Base-by-base conservation (phyloP, 2,113 vertebrate species). In the Polyodon spathula region DNA sequence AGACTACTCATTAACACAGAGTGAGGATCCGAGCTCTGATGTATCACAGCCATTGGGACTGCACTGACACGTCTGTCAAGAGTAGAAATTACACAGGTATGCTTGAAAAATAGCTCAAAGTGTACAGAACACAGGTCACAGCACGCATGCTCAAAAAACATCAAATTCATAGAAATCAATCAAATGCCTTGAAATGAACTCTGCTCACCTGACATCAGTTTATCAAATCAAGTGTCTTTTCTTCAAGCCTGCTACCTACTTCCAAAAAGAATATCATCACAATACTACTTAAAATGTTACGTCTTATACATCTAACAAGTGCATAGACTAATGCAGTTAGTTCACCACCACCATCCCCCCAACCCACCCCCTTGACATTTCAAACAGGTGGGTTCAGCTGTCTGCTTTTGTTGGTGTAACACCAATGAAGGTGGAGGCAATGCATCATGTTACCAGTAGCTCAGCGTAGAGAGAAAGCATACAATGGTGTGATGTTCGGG, bases 111-210 rank as follows among this genome's bases (percentile, higher is more conserved):
- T 50, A 14, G 11, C 46, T 50, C 46, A 14, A 50, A 50, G 46
- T 50, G 46, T 50, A 7, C n/a, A 7, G 46, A 50, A 2, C 27
- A 38, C 54, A 27, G 17, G 4, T 9, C 43, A 27, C 43, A 51
- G 44, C 44, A 38, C 14, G n/a, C 9, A 14, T 5, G 12, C 40
- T 15, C 7, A 46, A 17, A 4, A 55, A 37, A 44, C 52, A 15
- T n/a, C 12, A 44, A 3, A 60, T 60, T n/a, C 46, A 52, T 50
- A 14, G 10, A 50, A 50, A 50, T 50, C 46, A 50, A 50, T 50
- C 46, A 50, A 10, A 4, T 14, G 4, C n/a, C 46, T 50, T 12
- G 11, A 14, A 50, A 50, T 50, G 46, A 50, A 50, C 46, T 50
- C 11, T 50, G 46, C 46, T 50, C 6, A 50, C 46, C 46, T 14